Base-by-base conservation (phyloP, 2,113 vertebrate genomes). In the Apteryx owenii region DNA sequence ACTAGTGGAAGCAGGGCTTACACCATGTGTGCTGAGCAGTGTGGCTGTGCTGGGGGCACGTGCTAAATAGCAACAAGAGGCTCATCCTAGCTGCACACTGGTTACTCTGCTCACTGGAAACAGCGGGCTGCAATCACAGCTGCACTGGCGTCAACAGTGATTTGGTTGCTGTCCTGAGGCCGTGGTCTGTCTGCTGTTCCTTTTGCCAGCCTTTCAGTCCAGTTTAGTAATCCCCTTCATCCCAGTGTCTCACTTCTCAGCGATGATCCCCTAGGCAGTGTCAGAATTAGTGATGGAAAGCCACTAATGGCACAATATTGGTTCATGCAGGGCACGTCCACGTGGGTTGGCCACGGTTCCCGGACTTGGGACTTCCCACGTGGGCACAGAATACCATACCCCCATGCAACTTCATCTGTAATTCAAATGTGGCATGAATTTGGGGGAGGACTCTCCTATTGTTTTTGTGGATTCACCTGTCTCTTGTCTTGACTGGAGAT, bases 41-140 rank as follows among this genome's bases (percentile, higher is more conserved):
- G 9, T 13, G 28, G 38, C 58, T 1, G 0, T 84, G 48, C 28
- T 31, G 40, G 61, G 22, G 66, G 42, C 29, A 40, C 0, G 0
- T 50, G 76, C 22, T 66, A 44, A 77, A 22, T 33, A 22, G 13
- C 42, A 25, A 10, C 13, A 75, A 33, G 16, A 60, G 28, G n/a
- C 28, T 87, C 15, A 29, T 79, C 90, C 46, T 61, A 81, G 56
- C 56, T 54, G 26, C 2, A 31, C 20, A 28, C 36, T 7, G 38
- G 36, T 36, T 36, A 21, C 69, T 51, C 1, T 53, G 36, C 82
- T 79, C 68, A 68, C 64, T 81, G 69, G 77, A 68, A 89, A 77
- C 61, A 70, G 50, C 1, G 2, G 7, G 7, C 84, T 92, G 78
- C 61, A 95, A 48, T 58, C 69, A 79, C 2, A 1, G 60, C 36